phyloP scores from a whole-genome alignment of 2,888 invertebrate species.

The Acleris sparsana region DNA sequence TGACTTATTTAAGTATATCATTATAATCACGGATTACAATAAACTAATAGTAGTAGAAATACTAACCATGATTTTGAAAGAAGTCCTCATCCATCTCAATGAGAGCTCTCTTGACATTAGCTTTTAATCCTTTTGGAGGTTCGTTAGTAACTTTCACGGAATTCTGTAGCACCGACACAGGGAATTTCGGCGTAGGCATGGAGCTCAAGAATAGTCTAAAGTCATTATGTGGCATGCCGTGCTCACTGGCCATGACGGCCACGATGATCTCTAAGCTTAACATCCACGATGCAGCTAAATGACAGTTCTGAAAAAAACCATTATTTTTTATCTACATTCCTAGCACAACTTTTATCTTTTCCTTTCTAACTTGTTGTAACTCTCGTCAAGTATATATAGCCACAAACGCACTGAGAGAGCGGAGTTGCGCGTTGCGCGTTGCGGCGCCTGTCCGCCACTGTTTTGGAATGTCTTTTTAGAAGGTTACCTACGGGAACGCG shows the following conservation, averaged over 20 bases:
- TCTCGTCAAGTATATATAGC: no score
- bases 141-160: slow-evolving; percentile 97
- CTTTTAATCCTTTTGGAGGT: slow-evolving; percentile 95
- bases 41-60: background rate
- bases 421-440: no score
- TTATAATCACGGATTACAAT: no score
- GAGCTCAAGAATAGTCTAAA: slow-evolving; percentile 95
- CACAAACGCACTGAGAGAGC: no score
- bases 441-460: no score
- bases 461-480: no score
- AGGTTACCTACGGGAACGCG: no score
- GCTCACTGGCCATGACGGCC: slow-evolving; percentile 87
- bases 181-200: slow-evolving; percentile 94
- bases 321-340: background rate
- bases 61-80: slow-evolving; percentile 90
- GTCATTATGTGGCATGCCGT: slow-evolving; percentile 85
- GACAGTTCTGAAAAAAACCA: slow-evolving; percentile 89
- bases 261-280: slow-evolving; percentile 90
- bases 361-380: no score
- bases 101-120: slow-evolving; percentile 93
- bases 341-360: background rate
- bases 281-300: slow-evolving; percentile 98
- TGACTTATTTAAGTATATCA: no score
- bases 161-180: slow-evolving; percentile 95
- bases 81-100: slow-evolving; percentile 89